phyloP scores from a whole-genome alignment of 1,140 invertebrate species.

The Bilobella aurantiaca region DNA sequence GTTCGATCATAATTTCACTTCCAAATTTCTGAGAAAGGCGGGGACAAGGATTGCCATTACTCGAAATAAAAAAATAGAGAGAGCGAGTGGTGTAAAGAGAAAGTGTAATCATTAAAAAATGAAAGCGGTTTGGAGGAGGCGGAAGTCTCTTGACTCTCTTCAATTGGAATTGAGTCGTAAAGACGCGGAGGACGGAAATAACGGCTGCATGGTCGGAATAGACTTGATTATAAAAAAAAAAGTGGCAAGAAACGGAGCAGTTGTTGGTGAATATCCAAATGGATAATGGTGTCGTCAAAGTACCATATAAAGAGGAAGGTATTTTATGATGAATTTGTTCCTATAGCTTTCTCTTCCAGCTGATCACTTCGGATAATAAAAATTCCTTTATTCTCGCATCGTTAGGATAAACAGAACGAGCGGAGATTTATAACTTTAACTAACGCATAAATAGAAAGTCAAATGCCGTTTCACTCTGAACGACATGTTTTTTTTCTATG shows the following conservation, averaged over 20 bases:
- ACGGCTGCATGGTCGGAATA: neutral
- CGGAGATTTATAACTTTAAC: too few species aligned
- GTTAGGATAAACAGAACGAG: too few species aligned
- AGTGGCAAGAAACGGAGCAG: neutral
- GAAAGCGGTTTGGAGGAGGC: too few species aligned
- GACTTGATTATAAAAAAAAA: neutral
- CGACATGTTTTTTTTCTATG: too few species aligned
- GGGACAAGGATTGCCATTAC: slow-evolving; percentile 1
- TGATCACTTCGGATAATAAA: neutral
- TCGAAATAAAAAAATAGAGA: slow-evolving; percentile 3
- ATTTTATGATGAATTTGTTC: neutral
- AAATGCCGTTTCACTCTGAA: too few species aligned
- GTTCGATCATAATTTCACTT: slow-evolving; percentile 1
- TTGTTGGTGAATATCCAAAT: neutral
- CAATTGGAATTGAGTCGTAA: neutral
- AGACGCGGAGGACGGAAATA: neutral
- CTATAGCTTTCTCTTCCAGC: neutral
- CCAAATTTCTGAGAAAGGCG: neutral
- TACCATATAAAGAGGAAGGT: neutral
- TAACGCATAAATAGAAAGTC: too few species aligned
- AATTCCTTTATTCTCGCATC: too few species aligned
- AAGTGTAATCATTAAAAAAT: neutral
- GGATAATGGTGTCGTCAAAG: neutral
- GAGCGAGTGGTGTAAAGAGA: neutral
- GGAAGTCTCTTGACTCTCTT: neutral